These are phyloP conservation scores for Orcinus orca DNA, from an alignment of 2,113 vertebrate genomes.

Conservation along the genomic window DNA sequence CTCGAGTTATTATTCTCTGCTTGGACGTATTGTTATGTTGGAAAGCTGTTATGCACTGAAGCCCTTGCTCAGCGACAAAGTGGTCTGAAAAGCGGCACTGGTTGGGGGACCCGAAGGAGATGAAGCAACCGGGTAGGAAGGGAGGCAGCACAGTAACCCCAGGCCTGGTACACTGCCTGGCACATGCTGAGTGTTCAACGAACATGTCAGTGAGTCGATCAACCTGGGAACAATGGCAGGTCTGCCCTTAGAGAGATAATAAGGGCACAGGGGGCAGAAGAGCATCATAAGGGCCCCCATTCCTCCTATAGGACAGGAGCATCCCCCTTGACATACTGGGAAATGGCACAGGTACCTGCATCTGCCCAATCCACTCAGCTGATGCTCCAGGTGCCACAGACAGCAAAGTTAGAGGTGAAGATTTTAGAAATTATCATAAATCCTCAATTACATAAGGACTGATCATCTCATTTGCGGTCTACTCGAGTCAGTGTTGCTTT, in stretches of 20 bases:
- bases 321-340: neutral
- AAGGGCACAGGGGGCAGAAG: neutral
- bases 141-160: neutral
- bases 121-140: neutral
- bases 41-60: neutral
- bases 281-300: too few relatives aligned
- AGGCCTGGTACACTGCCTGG: neutral
- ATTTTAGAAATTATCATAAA: neutral
- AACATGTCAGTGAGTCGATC: neutral
- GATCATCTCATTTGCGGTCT: neutral
- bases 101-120: neutral
- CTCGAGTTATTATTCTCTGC: neutral
- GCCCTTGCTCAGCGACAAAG: neutral
- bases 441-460: neutral
- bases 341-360: neutral
- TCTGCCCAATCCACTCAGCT: neutral
- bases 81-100: neutral
- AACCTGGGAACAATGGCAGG: too few relatives aligned
- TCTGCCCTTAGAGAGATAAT: neutral
- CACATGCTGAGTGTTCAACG: neutral
- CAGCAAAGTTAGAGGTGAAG: neutral
- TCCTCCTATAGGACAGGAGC: neutral
- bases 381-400: neutral
- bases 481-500: neutral
- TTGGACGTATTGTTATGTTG: neutral